Conservation (phyloP, 2,113 vertebrate species). For the Trogon surrucura region DNA sequence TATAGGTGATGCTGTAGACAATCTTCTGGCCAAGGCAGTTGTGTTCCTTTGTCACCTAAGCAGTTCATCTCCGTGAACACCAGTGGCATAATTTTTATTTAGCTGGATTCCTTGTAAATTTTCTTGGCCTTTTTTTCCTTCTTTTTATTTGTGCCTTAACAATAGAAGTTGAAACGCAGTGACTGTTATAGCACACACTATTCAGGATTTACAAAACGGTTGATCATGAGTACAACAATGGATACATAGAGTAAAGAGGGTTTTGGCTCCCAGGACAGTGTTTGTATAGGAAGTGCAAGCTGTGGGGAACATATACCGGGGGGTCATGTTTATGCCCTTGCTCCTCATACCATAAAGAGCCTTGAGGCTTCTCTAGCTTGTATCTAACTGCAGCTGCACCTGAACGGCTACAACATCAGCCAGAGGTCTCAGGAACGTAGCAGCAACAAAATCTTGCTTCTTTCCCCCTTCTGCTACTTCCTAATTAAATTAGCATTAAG, state of each 20-base stretch:
- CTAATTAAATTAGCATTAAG: not conserved
- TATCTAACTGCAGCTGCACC: not conserved
- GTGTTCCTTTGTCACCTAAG: constrained; percentile 1
- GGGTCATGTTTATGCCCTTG: not conserved
- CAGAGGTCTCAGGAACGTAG: not conserved
- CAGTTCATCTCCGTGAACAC: constrained; percentile 80
- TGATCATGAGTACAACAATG: not conserved
- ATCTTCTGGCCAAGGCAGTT: not conserved
- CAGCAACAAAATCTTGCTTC: not conserved
- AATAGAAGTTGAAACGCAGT: not conserved
- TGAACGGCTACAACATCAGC: not conserved
- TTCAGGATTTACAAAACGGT: not conserved
- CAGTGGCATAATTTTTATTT: not conserved
- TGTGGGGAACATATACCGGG: not conserved
- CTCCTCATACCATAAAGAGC: not conserved
- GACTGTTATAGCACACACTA: not conserved
- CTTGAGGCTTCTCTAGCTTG: not conserved
- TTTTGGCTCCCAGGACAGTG: not conserved
- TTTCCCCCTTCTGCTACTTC: not conserved
- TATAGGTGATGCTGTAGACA: not conserved
- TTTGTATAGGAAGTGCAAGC: not conserved
- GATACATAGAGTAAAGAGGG: not conserved
- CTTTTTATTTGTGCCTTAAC: not conserved
- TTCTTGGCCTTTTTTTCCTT: not conserved
- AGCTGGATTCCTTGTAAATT: not conserved